phyloP scores from a whole-genome alignment of 2,888 invertebrate species.

The Mycalesis mineus region DNA sequence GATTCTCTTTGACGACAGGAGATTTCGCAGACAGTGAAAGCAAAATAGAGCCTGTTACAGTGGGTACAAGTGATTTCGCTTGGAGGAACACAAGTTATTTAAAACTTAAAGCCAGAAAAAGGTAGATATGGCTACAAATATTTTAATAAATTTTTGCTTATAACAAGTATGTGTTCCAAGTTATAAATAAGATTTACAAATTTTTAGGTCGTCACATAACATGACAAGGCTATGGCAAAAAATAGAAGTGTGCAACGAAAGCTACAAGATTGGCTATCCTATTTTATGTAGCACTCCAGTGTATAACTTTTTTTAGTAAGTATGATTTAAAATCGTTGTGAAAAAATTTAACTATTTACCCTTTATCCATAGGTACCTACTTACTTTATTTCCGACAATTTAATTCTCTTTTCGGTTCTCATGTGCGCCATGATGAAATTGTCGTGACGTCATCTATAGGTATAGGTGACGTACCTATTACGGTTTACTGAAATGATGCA shows the following conservation, averaged over 20 bases:
- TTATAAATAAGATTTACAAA: background rate
- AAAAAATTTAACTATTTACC: too few relatives aligned
- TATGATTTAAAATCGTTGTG: too few relatives aligned
- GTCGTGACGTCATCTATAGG: too few relatives aligned
- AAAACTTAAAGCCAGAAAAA: background rate
- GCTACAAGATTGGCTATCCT: conserved; percentile 49
- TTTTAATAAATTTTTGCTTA: too few relatives aligned
- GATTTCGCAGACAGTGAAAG: conserved; percentile 24
- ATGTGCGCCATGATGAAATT: background rate
- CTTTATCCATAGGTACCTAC: too few relatives aligned
- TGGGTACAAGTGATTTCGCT: conserved; percentile 24
- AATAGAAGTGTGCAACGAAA: conserved; percentile 53
- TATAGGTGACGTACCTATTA: too few relatives aligned
- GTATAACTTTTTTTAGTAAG: conserved; percentile 69
- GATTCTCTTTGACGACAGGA: conserved; percentile 29
- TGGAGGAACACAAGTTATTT: conserved; percentile 28
- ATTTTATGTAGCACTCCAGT: conserved; percentile 52
- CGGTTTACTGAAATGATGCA: too few relatives aligned
- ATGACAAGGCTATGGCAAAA: conserved; percentile 24
- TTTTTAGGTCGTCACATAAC: conserved; percentile 22
- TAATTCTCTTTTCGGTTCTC: background rate
- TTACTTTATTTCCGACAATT: too few relatives aligned
- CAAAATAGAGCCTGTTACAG: conserved; percentile 17
- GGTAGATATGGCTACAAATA: background rate
- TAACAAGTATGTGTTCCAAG: too few relatives aligned